Evolutionary conservation across 2,113 vertebrate species (phyloP).

Genomic region (Tinamus guttatus): DNA sequence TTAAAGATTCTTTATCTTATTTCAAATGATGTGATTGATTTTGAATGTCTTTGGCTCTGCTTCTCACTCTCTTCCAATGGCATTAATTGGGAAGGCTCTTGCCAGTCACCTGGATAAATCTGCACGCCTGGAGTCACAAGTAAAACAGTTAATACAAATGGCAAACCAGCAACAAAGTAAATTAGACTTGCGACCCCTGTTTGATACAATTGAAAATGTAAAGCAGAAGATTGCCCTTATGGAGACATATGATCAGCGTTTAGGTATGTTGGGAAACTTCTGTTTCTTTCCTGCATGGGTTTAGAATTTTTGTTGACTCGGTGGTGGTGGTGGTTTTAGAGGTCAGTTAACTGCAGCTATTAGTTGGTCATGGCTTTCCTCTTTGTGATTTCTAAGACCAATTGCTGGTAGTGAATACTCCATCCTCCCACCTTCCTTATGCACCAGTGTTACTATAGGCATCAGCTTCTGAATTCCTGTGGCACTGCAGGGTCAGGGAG

Average conservation of each 20-base stretch:
- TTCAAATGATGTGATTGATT: not conserved
- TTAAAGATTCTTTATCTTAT: not conserved
- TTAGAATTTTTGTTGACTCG: not conserved
- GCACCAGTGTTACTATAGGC: not conserved
- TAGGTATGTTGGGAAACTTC: constrained; percentile 71
- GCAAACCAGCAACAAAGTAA: constrained; percentile 77
- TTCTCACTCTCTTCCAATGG: not conserved
- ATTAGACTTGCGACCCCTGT: constrained; percentile 72
- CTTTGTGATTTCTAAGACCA: not conserved
- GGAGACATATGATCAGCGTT: constrained; percentile 76
- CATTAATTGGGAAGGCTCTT: constrained; percentile 72
- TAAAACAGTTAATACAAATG: constrained; percentile 77
- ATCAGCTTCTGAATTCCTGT: not conserved
- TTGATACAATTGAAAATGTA: constrained; percentile 74
- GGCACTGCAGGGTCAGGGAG: not conserved
- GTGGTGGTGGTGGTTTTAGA: not conserved
- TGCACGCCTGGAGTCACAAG: constrained; percentile 78
- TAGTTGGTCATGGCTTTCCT: not conserved
- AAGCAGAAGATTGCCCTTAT: constrained; percentile 80
- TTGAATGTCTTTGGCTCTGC: not conserved
- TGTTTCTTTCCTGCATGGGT: not conserved
- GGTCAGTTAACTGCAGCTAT: not conserved
- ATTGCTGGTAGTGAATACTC: fast-evolving
- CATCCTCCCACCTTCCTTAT: fast-evolving
- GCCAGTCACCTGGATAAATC: constrained; percentile 80